Evolutionary conservation across 2,888 invertebrate genomes (phyloP).

Genomic region (Apomyelois bistriatella): DNA sequence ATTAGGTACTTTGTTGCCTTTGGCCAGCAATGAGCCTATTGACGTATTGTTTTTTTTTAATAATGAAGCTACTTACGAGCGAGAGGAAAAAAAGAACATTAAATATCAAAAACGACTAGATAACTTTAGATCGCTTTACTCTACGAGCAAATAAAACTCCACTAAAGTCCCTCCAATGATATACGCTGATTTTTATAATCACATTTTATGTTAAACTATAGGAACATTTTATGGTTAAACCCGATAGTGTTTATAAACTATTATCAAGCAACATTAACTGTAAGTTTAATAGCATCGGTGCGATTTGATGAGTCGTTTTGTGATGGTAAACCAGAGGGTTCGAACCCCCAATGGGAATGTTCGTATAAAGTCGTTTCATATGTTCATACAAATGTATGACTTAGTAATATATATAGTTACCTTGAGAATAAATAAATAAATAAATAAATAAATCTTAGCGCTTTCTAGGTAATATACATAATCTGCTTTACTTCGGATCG

Average conservation of each 20-base stretch:
- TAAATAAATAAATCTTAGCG: too few relatives aligned
- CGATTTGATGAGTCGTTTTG: conserved; percentile 7
- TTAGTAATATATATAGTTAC: too few relatives aligned
- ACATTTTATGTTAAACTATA: not conserved
- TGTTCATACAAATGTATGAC: not conserved
- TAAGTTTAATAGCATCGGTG: conserved; percentile 2
- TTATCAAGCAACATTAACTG: conserved; percentile 1
- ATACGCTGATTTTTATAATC: not conserved
- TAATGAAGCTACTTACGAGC: too few relatives aligned
- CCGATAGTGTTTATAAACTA: conserved; percentile 5
- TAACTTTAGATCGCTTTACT: too few relatives aligned
- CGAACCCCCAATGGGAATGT: not conserved
- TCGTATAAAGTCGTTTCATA: not conserved
- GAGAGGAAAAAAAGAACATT: too few relatives aligned
- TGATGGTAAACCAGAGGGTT: conserved; percentile 1
- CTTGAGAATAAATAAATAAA: too few relatives aligned
- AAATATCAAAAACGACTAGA: too few relatives aligned
- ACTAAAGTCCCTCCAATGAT: not conserved
- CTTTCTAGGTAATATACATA: too few relatives aligned
- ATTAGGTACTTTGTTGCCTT: too few relatives aligned
- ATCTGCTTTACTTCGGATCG: too few relatives aligned
- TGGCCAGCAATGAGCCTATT: too few relatives aligned
- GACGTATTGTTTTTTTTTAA: too few relatives aligned
- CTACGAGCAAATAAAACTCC: not conserved
- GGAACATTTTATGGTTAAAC: not conserved